Evolutionary conservation across 2,888 invertebrate species (phyloP), one percentile per base, ranked within the genome.

Genomic region (Yponomeuta malinellus): DNA sequence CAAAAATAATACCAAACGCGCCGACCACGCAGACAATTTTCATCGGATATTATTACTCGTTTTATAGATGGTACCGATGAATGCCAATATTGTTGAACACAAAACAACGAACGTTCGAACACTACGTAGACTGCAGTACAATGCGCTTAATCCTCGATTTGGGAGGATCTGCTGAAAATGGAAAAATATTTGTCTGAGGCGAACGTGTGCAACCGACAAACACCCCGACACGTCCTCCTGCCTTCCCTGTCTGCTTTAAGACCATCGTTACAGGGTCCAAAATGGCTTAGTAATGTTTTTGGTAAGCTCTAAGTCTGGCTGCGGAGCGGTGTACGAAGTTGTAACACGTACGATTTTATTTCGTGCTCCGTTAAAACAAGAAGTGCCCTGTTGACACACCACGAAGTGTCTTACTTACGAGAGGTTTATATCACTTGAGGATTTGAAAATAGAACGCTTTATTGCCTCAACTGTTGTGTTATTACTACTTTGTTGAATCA

Each of bases 141-240:
- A 80, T 79, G 78, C 81, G 79, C 82, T 84, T 89, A 88, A 90
- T 89, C 87, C 89, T 82, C 87, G 78, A 83, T 86, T 85, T 81
- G 82, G 81, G 81, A 79, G 84, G 83, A 81, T 78, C 80, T 81
- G 80, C 81, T 83, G 85, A 79, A 87, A 91, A 90, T 89, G 87
- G 87, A 89, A 90, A 91, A 90, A 90, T 91, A 91, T 91, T 89
- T 88, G 90, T 91, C 90, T 90, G 90, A 48, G 67, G 59, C 67
- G 52, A 15, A 48, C 65, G 65, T 65, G 33, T 29, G 33, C 65
- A 65, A 65, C 31, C 31, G 29, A 10, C 10, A 65, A 65, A 65
- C 52, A 33, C 23, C 59, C 23, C n/a, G n/a, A 83, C 75, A 74
- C 68, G 72, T 69, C 68, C 72, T 6, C 8, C 43, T 43, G 43